phyloP scores from a whole-genome alignment of 2,797 vertebrate genomes.

The Calcarius lapponicus region DNA sequence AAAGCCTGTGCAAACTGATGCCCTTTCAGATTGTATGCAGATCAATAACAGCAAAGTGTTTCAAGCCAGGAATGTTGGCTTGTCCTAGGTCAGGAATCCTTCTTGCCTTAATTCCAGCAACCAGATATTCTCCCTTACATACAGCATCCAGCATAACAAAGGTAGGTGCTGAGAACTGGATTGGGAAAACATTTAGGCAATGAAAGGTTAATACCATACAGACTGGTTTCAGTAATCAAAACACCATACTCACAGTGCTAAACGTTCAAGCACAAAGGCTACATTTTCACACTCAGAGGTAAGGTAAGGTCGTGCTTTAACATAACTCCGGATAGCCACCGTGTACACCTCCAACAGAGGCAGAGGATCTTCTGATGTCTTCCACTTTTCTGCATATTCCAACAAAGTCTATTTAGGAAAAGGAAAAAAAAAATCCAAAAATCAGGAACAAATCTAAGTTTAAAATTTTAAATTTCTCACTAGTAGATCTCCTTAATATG shows the following conservation, averaged over 20 bases:
- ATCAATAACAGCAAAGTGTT: neutral
- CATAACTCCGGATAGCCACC: slow-evolving; percentile 88
- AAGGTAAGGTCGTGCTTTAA: slow-evolving; percentile 86
- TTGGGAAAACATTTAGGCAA: neutral
- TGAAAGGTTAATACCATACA: neutral
- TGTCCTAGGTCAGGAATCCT: neutral
- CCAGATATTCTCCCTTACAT: neutral
- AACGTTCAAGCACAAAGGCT: slow-evolving; percentile 88
- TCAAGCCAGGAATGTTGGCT: neutral
- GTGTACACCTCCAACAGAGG: slow-evolving; percentile 91
- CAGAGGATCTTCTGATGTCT: slow-evolving; percentile 87
- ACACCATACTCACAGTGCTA: slow-evolving; percentile 90
- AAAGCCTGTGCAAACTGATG: neutral
- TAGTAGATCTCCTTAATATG: neutral
- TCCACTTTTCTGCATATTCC: slow-evolving; percentile 91
- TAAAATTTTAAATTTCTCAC: neutral
- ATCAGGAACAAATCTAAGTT: neutral
- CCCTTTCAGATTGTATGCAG: neutral
- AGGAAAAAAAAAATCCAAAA: neutral
- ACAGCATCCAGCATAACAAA: neutral
- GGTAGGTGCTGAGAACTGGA: neutral
- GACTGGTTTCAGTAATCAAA: neutral
- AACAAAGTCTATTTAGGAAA: slow-evolving; percentile 86
- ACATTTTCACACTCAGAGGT: slow-evolving; percentile 91
- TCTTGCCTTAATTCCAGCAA: neutral